phyloP scores from a whole-genome alignment of 2,888 invertebrate species.

The Phymatocera aterrima region DNA sequence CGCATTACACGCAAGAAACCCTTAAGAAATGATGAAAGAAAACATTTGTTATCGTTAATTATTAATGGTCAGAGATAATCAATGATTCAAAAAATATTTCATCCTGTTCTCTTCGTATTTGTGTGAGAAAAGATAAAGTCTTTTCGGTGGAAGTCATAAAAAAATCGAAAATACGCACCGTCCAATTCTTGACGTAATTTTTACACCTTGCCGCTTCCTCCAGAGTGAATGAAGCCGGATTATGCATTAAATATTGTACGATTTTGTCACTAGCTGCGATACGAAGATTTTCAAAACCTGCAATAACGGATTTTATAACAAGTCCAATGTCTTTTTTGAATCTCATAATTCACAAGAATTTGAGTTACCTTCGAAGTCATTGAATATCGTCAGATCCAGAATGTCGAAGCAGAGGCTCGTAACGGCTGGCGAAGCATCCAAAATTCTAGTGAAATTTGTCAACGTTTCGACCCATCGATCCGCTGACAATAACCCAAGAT shows the following conservation, averaged over 20 bases:
- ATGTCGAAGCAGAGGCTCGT: conserved; percentile 63
- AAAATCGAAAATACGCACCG: conserved; percentile 17
- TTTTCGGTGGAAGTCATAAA: neutral
- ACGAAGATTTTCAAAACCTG: conserved; percentile 46
- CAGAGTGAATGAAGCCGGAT: neutral
- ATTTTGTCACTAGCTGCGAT: conserved; percentile 61
- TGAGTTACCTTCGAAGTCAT: conserved; percentile 55
- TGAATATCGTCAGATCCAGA: conserved; percentile 57
- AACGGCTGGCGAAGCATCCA: conserved; percentile 51
- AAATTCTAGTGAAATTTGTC: conserved; percentile 52
- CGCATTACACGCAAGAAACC: conserved; percentile 2
- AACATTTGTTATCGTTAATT: no score
- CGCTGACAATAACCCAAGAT: conserved; percentile 52
- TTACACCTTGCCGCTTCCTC: conserved; percentile 21
- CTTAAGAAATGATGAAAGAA: conserved; percentile 32
- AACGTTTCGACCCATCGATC: conserved; percentile 54
- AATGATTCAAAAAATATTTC: no score
- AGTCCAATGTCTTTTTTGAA: neutral
- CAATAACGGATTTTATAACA: conserved; percentile 28
- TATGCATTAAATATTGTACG: conserved; percentile 46
- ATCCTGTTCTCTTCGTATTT: no score
- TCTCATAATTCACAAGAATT: neutral
- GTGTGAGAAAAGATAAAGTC: no score
- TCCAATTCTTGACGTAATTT: conserved; percentile 22
- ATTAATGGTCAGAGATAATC: no score